Evolutionary conservation across 2,797 vertebrate genomes (phyloP).

Genomic region (Lepilemur ruficaudatus): DNA sequence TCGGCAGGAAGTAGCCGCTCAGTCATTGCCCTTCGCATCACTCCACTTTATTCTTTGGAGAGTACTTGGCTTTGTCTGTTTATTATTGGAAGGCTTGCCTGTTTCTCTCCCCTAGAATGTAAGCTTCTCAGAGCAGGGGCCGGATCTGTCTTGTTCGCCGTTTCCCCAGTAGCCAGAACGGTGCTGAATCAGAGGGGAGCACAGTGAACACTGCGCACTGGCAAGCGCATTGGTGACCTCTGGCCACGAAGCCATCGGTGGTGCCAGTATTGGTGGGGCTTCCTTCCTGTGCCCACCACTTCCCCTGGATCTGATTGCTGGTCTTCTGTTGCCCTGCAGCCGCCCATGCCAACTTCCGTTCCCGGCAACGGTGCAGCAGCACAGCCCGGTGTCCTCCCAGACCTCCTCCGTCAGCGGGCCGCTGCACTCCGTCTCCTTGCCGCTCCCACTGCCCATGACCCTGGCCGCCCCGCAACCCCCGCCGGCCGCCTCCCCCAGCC

Average conservation of each 20-base stretch:
- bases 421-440: slow-evolving; percentile 80
- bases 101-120: neutral
- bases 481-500: slow-evolving; percentile 71
- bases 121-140: neutral
- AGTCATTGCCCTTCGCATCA: too few species aligned
- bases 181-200: neutral
- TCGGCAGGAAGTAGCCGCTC: neutral
- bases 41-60: neutral
- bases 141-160: neutral
- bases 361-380: slow-evolving; percentile 71
- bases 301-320: neutral
- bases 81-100: neutral
- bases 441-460: slow-evolving; percentile 71
- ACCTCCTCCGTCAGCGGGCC: slow-evolving; percentile 75
- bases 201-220: neutral
- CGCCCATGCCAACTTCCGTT: slow-evolving; percentile 86
- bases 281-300: neutral
- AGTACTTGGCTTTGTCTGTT: neutral
- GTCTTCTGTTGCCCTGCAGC: slow-evolving; percentile 70
- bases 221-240: neutral
- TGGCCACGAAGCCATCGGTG: neutral
- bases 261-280: neutral
- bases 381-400: slow-evolving; percentile 88
- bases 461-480: slow-evolving; percentile 56
- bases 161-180: neutral